These are phyloP conservation scores for Oncorhynchus clarkii DNA, from an alignment of 2,113 vertebrate genomes.

Conservation along the genomic window DNA sequence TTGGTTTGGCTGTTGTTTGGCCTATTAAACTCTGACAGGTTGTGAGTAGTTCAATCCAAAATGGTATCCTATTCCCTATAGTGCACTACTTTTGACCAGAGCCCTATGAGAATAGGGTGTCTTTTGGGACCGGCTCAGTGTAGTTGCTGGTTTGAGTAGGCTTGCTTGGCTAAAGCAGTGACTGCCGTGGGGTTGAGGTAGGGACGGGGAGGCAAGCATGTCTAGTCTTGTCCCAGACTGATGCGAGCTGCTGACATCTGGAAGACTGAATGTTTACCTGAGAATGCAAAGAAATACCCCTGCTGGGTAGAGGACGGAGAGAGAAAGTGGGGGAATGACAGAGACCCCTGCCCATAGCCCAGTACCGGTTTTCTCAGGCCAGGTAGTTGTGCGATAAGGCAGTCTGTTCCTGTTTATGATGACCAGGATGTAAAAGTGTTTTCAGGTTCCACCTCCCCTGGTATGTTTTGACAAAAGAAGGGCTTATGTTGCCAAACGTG, in stretches of 20 bases:
- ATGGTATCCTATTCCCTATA: no score
- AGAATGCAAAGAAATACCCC: conserved; percentile 47
- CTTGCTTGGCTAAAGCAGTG: conserved; percentile 43
- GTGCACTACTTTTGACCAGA: no score
- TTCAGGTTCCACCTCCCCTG: conserved; percentile 19
- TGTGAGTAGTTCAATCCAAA: no score
- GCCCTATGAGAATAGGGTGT: no score
- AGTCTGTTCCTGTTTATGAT: conserved; percentile 4
- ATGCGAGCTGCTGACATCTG: conserved; percentile 71
- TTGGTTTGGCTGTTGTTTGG: conserved; percentile 35
- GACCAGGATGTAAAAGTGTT: conserved; percentile 24
- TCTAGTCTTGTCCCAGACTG: conserved; percentile 79
- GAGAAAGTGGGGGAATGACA: not conserved
- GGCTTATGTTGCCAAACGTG: conserved; percentile 63
- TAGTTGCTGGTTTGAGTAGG: conserved; percentile 21
- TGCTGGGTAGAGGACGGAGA: conserved; percentile 52
- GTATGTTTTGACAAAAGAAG: conserved; percentile 50
- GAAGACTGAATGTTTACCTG: conserved; percentile 72
- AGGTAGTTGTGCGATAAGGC: not conserved
- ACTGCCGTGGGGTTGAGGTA: conserved; percentile 18
- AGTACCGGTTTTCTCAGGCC: not conserved
- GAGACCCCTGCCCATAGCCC: not conserved
- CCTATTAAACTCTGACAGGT: conserved; percentile 54
- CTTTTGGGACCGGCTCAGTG: no score
- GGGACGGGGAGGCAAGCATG: conserved; percentile 69